A percentile compares a stretch with the other conserved stretches of the same genome.
These are phyloP conservation scores for Eupeodes luniger DNA, from an alignment of 2,888 invertebrate species.

Conservation along the genomic window DNA sequence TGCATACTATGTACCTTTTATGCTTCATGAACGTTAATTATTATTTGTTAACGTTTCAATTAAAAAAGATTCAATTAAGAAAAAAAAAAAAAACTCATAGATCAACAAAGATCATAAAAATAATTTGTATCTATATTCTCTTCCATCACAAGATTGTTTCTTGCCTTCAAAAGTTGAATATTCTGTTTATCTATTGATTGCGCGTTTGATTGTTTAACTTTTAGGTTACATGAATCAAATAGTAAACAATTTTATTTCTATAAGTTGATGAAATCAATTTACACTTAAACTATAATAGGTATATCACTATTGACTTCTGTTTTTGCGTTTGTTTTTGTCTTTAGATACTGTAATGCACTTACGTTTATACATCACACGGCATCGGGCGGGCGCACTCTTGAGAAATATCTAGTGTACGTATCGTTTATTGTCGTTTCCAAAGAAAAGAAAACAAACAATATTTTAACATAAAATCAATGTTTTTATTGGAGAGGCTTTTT, in stretches of 20 bases:
- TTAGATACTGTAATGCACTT: constrained; percentile 36
- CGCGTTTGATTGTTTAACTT: constrained; percentile 55
- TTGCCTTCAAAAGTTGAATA: constrained; percentile 11
- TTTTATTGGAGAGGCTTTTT: background rate
- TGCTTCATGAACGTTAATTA: constrained; percentile 38
- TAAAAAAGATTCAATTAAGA: constrained; percentile 11
- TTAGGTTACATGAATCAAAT: constrained; percentile 48
- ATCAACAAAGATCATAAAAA: constrained; percentile 38
- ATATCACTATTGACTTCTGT: constrained; percentile 71
- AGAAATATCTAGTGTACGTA: constrained; percentile 25
- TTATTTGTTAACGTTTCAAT: constrained; percentile 54
- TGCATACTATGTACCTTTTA: background rate
- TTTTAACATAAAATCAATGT: constrained; percentile 8
- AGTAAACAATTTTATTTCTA: constrained; percentile 26
- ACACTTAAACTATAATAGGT: constrained; percentile 54
- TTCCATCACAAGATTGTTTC: background rate
- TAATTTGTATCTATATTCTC: background rate
- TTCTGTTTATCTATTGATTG: constrained; percentile 42
- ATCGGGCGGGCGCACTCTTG: constrained; percentile 26
- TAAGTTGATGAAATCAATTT: constrained; percentile 69
- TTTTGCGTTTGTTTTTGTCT: constrained; percentile 11
- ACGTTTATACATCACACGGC: constrained; percentile 34
- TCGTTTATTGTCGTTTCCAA: background rate
- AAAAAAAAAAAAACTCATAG: constrained; percentile 22
- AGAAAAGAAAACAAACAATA: constrained; percentile 9